Evolutionary conservation across 1,140 invertebrate species (phyloP), one percentile per base, ranked within the genome.

Genomic region (Drosophila carrolli): DNA sequence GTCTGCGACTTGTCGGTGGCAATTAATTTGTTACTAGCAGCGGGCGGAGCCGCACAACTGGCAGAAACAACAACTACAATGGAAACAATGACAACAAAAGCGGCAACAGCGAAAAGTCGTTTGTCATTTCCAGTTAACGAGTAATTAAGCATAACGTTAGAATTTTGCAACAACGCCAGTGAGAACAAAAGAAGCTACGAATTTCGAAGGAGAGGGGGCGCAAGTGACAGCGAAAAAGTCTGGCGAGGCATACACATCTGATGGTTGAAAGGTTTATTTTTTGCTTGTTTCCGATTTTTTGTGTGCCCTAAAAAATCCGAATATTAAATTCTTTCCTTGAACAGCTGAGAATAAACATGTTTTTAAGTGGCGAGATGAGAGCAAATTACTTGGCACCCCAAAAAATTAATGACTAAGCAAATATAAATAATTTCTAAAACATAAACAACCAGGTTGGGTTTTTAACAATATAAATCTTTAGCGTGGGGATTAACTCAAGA

Each of bases 101-200:
- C 54, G 66, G 70, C 63, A 77, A 73, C 51, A 32, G 56, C 41
- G 16, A 79, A 75, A 78, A 89, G 80, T 89, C 77, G 79, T 86
- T 88, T 83, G 83, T 83, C 83, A 86, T 81, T 86, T 86, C 84
- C 83, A 86, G 83, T 73, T 86, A 86, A 86, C 86, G 76, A 75
- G 67, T 88, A 86, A 88, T 88, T 88, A 86, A 83, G 84, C 84
- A 81, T 53, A 71, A 58, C 79, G 76, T 83, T 86, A 79, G 83
- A 81, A 85, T 76, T 78, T 86, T 75, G 83, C 82, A 86, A 86
- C 59, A 67, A 16, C 53, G 73, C 44, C 41, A 29, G 35, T 27
- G 44, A 75, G 38, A 75, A 75, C 72, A 75, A 75, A 75, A 72
- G 53, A 72, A 50, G 65, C 68, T 71, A 41, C 61, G 9, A 38